Percentiles rank a stretch among this genome's conserved stretches.
These are phyloP conservation scores for Montipora capitata DNA, from an alignment of 92 coral and sea anemone genomes.

Conservation along the genomic window DNA sequence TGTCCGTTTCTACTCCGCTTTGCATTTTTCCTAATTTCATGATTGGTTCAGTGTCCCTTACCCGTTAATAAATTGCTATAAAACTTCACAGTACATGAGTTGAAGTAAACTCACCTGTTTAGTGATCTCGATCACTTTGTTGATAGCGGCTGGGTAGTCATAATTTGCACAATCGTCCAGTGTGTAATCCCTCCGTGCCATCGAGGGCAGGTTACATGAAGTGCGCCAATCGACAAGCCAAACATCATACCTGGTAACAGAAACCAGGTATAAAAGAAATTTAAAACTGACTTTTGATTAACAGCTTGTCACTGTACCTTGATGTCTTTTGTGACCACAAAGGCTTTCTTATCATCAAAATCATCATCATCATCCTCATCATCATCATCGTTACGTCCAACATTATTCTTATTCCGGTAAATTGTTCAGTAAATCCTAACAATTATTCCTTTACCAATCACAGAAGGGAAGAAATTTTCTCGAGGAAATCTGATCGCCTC, in stretches of 20 bases:
- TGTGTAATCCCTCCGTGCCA: constrained; percentile 39
- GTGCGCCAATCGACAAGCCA: constrained; percentile 74
- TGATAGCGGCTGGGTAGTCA: constrained; percentile 66
- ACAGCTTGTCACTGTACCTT: not conserved
- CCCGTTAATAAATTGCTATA: not conserved
- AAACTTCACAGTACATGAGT: not conserved
- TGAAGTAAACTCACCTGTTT: constrained; percentile 33
- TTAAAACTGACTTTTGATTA: not conserved
- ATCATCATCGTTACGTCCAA: not conserved
- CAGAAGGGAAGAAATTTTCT: not conserved
- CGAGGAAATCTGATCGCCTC: not conserved
- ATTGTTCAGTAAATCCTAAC: not conserved
- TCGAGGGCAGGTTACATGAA: constrained; percentile 60
- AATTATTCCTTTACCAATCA: not conserved
- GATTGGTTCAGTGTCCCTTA: not conserved
- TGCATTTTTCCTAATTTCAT: not conserved
- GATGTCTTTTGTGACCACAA: not conserved
- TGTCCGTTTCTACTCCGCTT: not conserved
- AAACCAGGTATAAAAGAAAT: not conserved
- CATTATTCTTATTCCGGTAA: not conserved
- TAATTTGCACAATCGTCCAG: constrained; percentile 67
- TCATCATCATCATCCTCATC: not conserved
- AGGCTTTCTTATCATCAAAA: not conserved
- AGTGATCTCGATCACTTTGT: constrained; percentile 71
- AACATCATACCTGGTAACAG: constrained; percentile 54